A percentile compares a stretch with the other conserved stretches of the same genome.
Conservation (phyloP, 53 echinoderm and acorn worm species). For the Crossaster papposus region DNA sequence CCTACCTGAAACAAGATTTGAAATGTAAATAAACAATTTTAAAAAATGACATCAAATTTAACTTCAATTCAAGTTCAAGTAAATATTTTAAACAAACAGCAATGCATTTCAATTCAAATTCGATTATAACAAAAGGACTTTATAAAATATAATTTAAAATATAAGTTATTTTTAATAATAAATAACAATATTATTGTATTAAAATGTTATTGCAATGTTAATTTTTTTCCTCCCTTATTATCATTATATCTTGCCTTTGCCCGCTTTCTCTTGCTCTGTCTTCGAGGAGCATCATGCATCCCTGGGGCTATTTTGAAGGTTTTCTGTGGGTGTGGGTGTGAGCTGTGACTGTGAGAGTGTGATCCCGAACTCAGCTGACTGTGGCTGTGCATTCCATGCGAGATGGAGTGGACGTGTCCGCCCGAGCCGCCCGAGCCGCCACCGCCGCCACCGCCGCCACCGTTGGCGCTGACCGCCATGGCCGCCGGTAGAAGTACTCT, state of each 20-base stretch:
- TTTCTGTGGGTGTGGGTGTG: background rate
- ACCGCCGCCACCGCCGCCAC: background rate
- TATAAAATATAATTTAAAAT: no score
- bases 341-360: slow-evolving; percentile 46
- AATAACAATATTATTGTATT: no score
- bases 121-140: no score
- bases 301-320: slow-evolving; percentile 54
- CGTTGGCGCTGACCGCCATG: slow-evolving; percentile 6
- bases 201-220: background rate
- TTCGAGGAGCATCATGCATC: slow-evolving; percentile 64
- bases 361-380: slow-evolving; percentile 29
- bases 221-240: background rate
- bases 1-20: no score
- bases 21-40: no score
- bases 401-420: slow-evolving; percentile 52
- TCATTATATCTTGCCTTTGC: slow-evolving; percentile 22
- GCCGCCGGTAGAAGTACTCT: no score
- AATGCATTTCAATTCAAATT: no score
- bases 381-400: slow-evolving; percentile 60
- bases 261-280: slow-evolving; percentile 67
- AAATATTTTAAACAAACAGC: no score
- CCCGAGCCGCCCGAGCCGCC: slow-evolving; percentile 1
- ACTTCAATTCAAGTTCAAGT: no score
- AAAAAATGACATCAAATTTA: no score
- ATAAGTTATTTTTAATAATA: no score